Conservation (phyloP, 1,140 invertebrate genomes). For the Wasmannia auropunctata region DNA sequence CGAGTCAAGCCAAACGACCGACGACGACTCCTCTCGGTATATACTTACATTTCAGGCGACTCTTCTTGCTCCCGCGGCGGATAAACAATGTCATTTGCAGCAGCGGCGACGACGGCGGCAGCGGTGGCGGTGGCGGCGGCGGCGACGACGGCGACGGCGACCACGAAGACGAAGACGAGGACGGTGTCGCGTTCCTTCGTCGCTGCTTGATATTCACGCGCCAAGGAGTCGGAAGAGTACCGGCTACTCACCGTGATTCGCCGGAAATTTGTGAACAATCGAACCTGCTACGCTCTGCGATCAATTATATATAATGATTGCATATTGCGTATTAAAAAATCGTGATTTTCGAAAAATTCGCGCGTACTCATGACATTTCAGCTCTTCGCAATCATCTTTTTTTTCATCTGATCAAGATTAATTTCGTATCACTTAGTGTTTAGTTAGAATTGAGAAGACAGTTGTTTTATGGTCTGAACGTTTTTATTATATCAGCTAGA, state of each 20-base stretch:
- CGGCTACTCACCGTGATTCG: not conserved
- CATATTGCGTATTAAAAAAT: not conserved
- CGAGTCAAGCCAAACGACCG: constrained; percentile 67
- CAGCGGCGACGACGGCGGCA: not conserved
- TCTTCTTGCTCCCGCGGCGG: constrained; percentile 57
- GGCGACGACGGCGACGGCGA: not conserved
- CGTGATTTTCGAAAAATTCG: not conserved
- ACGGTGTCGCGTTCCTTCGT: not conserved
- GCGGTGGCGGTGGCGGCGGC: too few species aligned
- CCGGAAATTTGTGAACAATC: not conserved
- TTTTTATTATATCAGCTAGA: not conserved
- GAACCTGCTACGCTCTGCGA: not conserved
- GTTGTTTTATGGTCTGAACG: not conserved
- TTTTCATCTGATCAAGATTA: not conserved
- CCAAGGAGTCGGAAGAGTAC: constrained; percentile 9
- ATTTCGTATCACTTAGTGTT: not conserved
- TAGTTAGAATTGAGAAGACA: not conserved
- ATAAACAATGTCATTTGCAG: constrained; percentile 73
- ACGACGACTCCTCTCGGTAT: not conserved
- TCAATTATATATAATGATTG: not conserved
- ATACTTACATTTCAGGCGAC: constrained; percentile 28
- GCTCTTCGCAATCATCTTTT: not conserved
- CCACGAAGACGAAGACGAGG: not conserved
- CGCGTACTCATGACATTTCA: not conserved
- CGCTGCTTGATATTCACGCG: constrained; percentile 30